These are phyloP conservation scores for Dreissena rostriformis DNA, from an alignment of 1,140 invertebrate species.

Conservation along the genomic window DNA sequence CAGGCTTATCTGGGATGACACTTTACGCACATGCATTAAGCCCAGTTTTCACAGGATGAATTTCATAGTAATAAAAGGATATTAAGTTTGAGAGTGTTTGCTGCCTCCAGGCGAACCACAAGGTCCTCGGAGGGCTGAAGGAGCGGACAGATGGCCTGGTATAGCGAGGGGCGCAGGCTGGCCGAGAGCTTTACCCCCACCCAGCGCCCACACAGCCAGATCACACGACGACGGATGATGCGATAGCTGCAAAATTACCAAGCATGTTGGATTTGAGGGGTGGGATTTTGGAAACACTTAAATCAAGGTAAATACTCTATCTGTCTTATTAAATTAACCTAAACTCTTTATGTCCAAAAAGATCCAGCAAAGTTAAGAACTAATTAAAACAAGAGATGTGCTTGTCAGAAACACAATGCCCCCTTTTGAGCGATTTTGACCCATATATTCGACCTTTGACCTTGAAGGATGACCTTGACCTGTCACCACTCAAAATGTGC, in stretches of 20 bases:
- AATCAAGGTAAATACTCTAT: neutral
- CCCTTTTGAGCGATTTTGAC: no score
- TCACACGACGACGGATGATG: slow-evolving; percentile 93
- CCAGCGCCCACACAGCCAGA: slow-evolving; percentile 94
- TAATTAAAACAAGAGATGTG: no score
- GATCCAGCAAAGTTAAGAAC: no score
- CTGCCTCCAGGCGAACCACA: slow-evolving; percentile 92
- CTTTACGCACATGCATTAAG: slow-evolving; percentile 14
- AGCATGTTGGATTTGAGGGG: neutral
- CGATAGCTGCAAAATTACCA: slow-evolving; percentile 86
- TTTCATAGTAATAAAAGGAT: slow-evolving; percentile 80
- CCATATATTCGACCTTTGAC: no score
- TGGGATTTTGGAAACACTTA: no score
- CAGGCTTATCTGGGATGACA: no score
- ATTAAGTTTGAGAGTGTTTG: slow-evolving; percentile 88
- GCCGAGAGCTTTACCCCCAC: slow-evolving; percentile 92
- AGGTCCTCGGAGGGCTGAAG: slow-evolving; percentile 84
- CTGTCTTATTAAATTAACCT: neutral
- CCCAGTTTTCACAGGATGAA: neutral
- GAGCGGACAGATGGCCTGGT: slow-evolving; percentile 89
- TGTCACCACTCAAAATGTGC: no score
- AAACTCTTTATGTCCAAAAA: neutral
- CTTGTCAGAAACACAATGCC: no score
- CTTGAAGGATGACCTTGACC: no score
- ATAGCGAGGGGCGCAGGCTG: slow-evolving; percentile 90